These are phyloP conservation scores for Falco novaeseelandiae DNA, from an alignment of 2,797 vertebrate species.

Conservation along the genomic window DNA sequence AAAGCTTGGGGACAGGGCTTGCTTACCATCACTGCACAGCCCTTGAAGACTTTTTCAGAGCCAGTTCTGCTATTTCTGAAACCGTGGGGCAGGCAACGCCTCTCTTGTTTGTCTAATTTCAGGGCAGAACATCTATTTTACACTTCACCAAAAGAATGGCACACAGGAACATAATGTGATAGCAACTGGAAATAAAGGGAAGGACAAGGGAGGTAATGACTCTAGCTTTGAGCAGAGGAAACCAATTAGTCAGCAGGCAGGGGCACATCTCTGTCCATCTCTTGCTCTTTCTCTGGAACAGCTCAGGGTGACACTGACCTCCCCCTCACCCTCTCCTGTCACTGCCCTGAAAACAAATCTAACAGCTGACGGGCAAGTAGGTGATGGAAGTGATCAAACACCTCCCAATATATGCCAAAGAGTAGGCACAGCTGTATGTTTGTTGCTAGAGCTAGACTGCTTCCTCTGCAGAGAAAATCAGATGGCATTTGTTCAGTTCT, in stretches of 20 bases:
- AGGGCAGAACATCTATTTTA: not conserved
- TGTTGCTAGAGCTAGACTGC: not conserved
- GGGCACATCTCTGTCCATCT: not conserved
- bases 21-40: not conserved
- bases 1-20: not conserved
- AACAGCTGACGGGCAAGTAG: not conserved
- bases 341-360: not conserved
- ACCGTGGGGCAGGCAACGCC: not conserved
- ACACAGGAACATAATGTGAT: not conserved
- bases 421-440: slow-evolving; percentile 25
- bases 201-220: not conserved
- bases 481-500: slow-evolving; percentile 34
- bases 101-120: not conserved
- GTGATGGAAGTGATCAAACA: slow-evolving; percentile 1
- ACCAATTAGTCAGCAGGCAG: not conserved
- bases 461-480: slow-evolving; percentile 39
- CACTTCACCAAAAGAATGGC: not conserved
- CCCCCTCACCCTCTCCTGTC: not conserved
- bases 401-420: not conserved
- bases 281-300: not conserved
- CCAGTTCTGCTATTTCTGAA: not conserved
- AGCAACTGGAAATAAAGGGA: not conserved
- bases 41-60: not conserved
- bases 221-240: not conserved
- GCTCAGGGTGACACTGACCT: not conserved